A percentile compares a stretch with the other conserved stretches of the same genome.
These are phyloP conservation scores for Aselliscus stoliczkanus DNA, from an alignment of 2,797 vertebrate species.

Conservation along the genomic window DNA sequence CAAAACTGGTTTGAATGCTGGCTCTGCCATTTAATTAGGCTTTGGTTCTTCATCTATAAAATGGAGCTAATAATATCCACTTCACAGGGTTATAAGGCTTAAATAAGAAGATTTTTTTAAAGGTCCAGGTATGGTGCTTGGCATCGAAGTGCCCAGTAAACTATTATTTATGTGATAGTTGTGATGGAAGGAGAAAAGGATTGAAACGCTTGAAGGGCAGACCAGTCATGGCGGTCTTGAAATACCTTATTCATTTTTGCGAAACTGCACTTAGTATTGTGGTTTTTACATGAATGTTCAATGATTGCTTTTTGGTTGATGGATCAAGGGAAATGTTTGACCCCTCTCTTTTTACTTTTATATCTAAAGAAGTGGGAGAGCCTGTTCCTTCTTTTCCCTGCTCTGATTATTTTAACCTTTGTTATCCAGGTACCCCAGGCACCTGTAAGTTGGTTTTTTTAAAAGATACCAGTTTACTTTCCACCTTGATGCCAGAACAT, in stretches of 20 bases:
- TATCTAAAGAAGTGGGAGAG: not conserved
- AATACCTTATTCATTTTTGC: not conserved
- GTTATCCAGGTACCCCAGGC: not conserved
- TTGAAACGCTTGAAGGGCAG: not conserved
- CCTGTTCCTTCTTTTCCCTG: not conserved
- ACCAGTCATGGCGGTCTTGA: not conserved
- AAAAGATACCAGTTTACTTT: not conserved
- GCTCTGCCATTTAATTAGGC: not conserved
- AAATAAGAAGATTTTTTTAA: not conserved
- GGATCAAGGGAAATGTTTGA: not conserved
- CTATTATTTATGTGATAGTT: not conserved
- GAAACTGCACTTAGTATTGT: not conserved
- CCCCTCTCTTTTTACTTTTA: not conserved
- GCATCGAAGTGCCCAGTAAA: not conserved
- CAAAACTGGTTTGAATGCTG: slow-evolving; percentile 3
- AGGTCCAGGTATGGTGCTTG: not conserved
- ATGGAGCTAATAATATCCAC: not conserved
- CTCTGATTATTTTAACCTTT: not conserved
- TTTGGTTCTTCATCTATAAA: slow-evolving; percentile 44
- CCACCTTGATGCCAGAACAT: not conserved
- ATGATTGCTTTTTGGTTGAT: not conserved
- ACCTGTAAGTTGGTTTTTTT: not conserved
- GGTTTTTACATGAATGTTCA: not conserved
- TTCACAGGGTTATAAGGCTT: not conserved
- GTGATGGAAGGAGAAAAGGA: not conserved